These are phyloP conservation scores for Opisthocomus hoazin DNA, from an alignment of 2,113 vertebrate species.

Conservation along the genomic window DNA sequence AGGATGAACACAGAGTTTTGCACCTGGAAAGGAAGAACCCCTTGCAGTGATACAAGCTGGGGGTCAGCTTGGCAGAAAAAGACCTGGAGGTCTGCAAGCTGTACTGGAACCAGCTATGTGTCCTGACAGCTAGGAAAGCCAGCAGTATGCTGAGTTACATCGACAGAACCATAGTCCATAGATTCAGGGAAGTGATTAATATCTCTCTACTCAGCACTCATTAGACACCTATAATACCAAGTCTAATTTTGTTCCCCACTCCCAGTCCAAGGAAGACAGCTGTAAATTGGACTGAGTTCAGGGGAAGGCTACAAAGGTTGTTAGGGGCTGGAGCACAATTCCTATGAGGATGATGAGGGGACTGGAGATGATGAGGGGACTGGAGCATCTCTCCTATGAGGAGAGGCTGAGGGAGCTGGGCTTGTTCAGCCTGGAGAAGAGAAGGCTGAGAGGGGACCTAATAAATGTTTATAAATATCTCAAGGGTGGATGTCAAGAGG, in stretches of 20 bases:
- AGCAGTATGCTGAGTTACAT: not conserved
- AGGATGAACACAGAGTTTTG: not conserved
- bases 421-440: no score
- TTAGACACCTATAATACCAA: not conserved
- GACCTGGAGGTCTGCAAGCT: not conserved
- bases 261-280: not conserved
- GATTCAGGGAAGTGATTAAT: not conserved
- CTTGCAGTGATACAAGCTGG: not conserved
- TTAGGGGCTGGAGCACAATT: not conserved
- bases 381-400: no score
- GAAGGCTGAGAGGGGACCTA: no score
- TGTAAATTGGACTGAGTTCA: not conserved
- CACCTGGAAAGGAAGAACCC: not conserved
- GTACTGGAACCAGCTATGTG: not conserved
- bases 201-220: not conserved
- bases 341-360: no score
- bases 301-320: not conserved
- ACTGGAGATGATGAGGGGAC: no score
- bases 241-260: not conserved
- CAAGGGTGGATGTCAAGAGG: no score
- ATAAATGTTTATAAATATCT: no score
- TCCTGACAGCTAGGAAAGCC: not conserved
- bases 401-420: no score
- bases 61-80: not conserved
- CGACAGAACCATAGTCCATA: not conserved